phyloP scores from a whole-genome alignment of 2,888 invertebrate genomes.

The Tenthredo livida region DNA sequence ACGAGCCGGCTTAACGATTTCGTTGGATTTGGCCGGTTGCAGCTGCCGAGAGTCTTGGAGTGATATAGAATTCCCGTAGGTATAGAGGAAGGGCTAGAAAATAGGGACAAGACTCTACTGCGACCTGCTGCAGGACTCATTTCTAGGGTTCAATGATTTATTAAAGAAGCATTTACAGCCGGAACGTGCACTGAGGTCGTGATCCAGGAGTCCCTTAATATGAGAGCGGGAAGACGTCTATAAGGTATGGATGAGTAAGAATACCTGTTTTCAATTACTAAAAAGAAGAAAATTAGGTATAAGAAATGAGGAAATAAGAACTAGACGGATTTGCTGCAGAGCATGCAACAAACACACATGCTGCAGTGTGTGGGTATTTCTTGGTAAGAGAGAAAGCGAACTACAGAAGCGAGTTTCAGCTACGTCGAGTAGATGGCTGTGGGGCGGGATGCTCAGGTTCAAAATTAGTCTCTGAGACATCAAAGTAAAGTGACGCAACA shows the following conservation, averaged over 20 bases:
- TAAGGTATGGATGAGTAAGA: not conserved
- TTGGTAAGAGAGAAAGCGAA: not conserved
- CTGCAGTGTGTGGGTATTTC: not conserved
- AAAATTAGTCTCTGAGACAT: slow-evolving; percentile 64
- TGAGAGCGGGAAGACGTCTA: not conserved
- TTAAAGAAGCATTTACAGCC: slow-evolving; percentile 50
- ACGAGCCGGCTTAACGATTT: slow-evolving; percentile 7
- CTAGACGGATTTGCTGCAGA: not conserved
- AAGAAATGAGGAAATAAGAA: not conserved
- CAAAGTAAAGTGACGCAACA: slow-evolving; percentile 67
- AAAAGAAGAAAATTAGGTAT: not conserved
- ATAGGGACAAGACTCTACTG: slow-evolving; percentile 10
- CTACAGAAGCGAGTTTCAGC: not conserved
- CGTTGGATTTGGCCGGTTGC: not conserved
- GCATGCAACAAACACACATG: not conserved
- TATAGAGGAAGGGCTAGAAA: slow-evolving; percentile 8
- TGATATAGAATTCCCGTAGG: slow-evolving; percentile 26
- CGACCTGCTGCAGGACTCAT: not conserved
- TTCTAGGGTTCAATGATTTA: slow-evolving; percentile 45
- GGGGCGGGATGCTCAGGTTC: slow-evolving; percentile 58
- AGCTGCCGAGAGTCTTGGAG: not conserved
- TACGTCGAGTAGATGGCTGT: not conserved
- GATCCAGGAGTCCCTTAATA: not conserved
- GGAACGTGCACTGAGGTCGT: slow-evolving; percentile 28
- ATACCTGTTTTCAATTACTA: not conserved